Base-by-base conservation (phyloP, 2,888 invertebrate species). In the Macaria liturata region DNA sequence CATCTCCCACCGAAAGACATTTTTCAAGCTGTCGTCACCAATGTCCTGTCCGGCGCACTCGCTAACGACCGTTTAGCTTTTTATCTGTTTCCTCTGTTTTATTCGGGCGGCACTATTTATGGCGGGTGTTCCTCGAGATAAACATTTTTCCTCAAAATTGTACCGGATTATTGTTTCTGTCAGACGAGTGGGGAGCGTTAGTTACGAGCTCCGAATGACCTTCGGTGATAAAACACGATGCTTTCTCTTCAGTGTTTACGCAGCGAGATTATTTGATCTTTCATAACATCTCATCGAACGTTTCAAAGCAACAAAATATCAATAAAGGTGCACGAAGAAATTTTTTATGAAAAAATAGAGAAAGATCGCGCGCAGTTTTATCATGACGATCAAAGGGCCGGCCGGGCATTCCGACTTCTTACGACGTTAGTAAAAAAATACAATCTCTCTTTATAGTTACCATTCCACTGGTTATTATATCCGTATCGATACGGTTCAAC, bases 361-460 rank as follows among this genome's bases (percentile, higher is more conserved):
- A 78, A 82, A 86, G 83, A 86, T 86, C 78, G 86, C 86, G 74
- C 78, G 84, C 83, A 83, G 77, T 88, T 90, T 88, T 89, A 90
- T 89, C 88, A 88, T 87, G 88, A 80, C 88, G 89, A 91, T 91
- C 90, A 90, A 91, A 91, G 91, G 91, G 84, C 84, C 88, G 86
- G 81, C 80, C 87, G 86, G 84, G 82, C 89, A 88, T 91, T 91
- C 90, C 90, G 81, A 89, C 83, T 87, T 86, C 89, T 90, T 91
- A 91, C 85, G 91, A 91, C 88, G 89, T 87, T 90, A 91, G 88
- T 91, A 91, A 91, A 91, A n/a, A 89, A 91, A 90, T 86, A 91
- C 90, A 91, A 91, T 91, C 90, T 91, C 81, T 86, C 91, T 91
- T 91, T 91, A 91, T 91, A 91, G 91, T 91, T 90, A 91, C 88